Base-by-base conservation (phyloP, 1,140 invertebrate genomes). In the Heliconius eleuchia region DNA sequence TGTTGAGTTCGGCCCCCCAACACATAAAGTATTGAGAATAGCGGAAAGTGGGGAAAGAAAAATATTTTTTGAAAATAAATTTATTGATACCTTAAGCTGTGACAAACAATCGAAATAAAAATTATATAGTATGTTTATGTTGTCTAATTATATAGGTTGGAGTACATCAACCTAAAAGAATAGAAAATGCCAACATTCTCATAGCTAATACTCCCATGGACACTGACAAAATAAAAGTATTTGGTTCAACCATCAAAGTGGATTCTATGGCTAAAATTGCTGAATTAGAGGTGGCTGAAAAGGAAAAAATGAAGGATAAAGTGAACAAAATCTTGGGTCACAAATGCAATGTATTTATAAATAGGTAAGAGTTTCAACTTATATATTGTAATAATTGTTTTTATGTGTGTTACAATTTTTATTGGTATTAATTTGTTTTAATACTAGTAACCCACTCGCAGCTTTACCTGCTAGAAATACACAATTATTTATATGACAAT, bases 201-300 rank as follows among this genome's bases (percentile, higher is more conserved):
- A 99, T 99, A 89, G 99, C 99, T n/a, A 99, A 99, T 90, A 99
- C 99, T 52, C 98, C 99, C 0, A 99, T 99, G 99, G 99, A 99
- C 93, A 99, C 99, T 27, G 99, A 99, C 89, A 99, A 99, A 95
- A 99, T 99, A 83, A 99, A 99, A 96, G 98, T 99, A n/a, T 99
- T 99, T 96, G 99, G 99, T 75, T 99, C 99, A 19, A 97, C 98
- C 84, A 99, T 99, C 77, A 97, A 98, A 87, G 99, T 99, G 1
- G 99, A 99, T 94, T 99, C 99, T 0, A 97, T 99, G 95, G 97
- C 99, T 3, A 99, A 99, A 94, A 98, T 99, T 79, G 99, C 99
- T 19, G 99, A 99, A 91, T 94, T 99, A 72, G 99, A 99, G 95
- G 89, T 98, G 39, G 99, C 99, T 30, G 99, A 99, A 89, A 99